phyloP scores from a whole-genome alignment of 2,888 invertebrate genomes.

The Zhuqinia jingwanae region DNA sequence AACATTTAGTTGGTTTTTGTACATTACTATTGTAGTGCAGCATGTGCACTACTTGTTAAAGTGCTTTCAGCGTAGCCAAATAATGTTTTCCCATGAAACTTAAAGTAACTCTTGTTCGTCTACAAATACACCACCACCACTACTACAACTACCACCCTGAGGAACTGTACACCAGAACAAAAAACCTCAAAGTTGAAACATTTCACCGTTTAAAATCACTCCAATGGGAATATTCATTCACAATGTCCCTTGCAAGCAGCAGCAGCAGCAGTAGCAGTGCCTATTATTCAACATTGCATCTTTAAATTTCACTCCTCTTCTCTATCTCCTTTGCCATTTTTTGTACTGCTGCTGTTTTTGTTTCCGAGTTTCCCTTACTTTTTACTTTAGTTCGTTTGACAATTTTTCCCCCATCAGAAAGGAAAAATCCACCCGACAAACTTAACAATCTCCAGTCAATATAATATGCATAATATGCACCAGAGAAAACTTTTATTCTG shows the following conservation, averaged over 20 bases:
- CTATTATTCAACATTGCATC: too few species aligned
- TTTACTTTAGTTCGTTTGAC: conserved; percentile 22
- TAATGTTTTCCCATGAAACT: conserved; percentile 32
- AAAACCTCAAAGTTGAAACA: conserved; percentile 65
- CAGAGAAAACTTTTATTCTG: conserved; percentile 2
- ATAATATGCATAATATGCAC: conserved; percentile 49
- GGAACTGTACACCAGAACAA: neutral
- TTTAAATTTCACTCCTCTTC: neutral
- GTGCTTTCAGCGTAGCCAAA: conserved; percentile 26
- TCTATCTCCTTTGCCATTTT: neutral
- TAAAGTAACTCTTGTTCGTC: too few species aligned
- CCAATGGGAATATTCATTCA: conserved; percentile 60
- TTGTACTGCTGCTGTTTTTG: neutral
- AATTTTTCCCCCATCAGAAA: conserved; percentile 45
- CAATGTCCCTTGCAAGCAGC: conserved; percentile 51
- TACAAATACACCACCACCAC: neutral
- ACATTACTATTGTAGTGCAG: too few species aligned
- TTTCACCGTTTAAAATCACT: conserved; percentile 58
- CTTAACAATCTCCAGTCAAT: conserved; percentile 44
- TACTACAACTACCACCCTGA: neutral
- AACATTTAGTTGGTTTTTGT: conserved; percentile 41
- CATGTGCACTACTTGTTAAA: conserved; percentile 37
- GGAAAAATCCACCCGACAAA: neutral
- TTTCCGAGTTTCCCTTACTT: conserved; percentile 2
- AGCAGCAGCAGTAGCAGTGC: too few species aligned